A percentile compares a stretch with the other conserved stretches of the same genome.
These are phyloP conservation scores for Caenorhabditis drosophilae DNA, from an alignment of 2,888 invertebrate genomes.

Conservation along the genomic window DNA sequence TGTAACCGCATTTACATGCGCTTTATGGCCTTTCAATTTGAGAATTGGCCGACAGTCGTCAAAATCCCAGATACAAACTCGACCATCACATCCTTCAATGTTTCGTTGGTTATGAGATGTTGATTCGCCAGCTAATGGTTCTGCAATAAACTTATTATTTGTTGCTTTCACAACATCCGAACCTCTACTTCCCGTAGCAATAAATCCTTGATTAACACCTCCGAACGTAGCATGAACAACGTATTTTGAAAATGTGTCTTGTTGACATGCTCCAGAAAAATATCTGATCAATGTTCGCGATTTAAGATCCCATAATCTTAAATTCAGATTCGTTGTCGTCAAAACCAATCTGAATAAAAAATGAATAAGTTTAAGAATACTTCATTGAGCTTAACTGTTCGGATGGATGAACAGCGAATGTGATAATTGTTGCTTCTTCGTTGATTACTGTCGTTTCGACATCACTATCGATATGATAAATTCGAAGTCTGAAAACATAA, in stretches of 20 bases:
- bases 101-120: no score
- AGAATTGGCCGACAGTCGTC: slow-evolving; percentile 29
- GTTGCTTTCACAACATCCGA: background rate
- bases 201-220: slow-evolving; percentile 29
- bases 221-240: slow-evolving; percentile 34
- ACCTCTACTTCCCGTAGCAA: slow-evolving; percentile 37
- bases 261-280: slow-evolving; percentile 30
- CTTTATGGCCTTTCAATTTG: slow-evolving; percentile 22
- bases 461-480: slow-evolving; percentile 10
- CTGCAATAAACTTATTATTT: slow-evolving; percentile 6
- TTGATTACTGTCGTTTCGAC: slow-evolving; percentile 17
- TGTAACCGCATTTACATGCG: slow-evolving; percentile 29
- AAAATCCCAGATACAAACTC: slow-evolving; percentile 35
- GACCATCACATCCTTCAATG: slow-evolving; percentile 8
- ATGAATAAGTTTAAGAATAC: slow-evolving; percentile 6
- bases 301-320: slow-evolving; percentile 38
- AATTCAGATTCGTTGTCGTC: slow-evolving; percentile 19
- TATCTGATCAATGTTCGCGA: slow-evolving; percentile 25
- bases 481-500: slow-evolving; percentile 15
- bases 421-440: slow-evolving; percentile 25
- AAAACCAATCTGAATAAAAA: slow-evolving; percentile 19
- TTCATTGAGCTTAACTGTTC: slow-evolving; percentile 11
- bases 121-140: background rate
- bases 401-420: slow-evolving; percentile 34
- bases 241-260: slow-evolving; percentile 10